These are phyloP conservation scores for Pseudomyrmex concolor DNA, from an alignment of 1,140 invertebrate genomes.

Conservation along the genomic window DNA sequence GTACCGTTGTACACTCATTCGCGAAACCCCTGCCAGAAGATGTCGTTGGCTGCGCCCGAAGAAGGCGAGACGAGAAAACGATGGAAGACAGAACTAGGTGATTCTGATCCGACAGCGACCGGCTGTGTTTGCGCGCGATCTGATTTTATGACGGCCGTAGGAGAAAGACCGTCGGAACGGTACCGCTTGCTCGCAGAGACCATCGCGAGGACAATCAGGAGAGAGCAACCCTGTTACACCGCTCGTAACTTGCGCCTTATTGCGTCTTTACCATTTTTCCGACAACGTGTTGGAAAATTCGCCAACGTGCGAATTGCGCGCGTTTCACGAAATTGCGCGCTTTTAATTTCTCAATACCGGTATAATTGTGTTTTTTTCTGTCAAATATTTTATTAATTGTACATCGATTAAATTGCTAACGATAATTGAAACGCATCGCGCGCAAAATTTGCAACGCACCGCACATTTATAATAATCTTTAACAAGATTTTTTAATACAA, in stretches of 20 bases:
- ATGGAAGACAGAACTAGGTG: slow-evolving; percentile 31
- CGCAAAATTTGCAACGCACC: no score
- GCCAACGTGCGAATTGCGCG: background rate
- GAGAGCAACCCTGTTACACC: slow-evolving; percentile 54
- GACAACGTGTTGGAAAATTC: background rate
- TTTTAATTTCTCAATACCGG: background rate
- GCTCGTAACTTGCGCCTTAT: slow-evolving; percentile 4
- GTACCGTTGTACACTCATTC: slow-evolving; percentile 59
- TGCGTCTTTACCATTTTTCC: slow-evolving; percentile 23
- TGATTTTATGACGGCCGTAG: slow-evolving; percentile 63
- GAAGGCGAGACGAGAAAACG: slow-evolving; percentile 12
- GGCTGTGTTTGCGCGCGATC: slow-evolving; percentile 21
- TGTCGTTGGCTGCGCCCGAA: slow-evolving; percentile 43
- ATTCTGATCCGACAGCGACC: slow-evolving; percentile 46
- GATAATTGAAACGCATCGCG: no score
- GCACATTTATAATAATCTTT: no score
- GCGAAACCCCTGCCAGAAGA: slow-evolving; percentile 59
- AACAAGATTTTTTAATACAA: no score
- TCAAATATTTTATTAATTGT: no score
- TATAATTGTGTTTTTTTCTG: background rate
- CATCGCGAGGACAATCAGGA: slow-evolving; percentile 43
- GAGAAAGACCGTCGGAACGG: slow-evolving; percentile 50
- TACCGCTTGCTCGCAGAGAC: slow-evolving; percentile 32
- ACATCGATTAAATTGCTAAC: no score
- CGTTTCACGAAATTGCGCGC: slow-evolving; percentile 1